phyloP scores from a whole-genome alignment of 2,888 invertebrate genomes.

The Microplitis deprimator region DNA sequence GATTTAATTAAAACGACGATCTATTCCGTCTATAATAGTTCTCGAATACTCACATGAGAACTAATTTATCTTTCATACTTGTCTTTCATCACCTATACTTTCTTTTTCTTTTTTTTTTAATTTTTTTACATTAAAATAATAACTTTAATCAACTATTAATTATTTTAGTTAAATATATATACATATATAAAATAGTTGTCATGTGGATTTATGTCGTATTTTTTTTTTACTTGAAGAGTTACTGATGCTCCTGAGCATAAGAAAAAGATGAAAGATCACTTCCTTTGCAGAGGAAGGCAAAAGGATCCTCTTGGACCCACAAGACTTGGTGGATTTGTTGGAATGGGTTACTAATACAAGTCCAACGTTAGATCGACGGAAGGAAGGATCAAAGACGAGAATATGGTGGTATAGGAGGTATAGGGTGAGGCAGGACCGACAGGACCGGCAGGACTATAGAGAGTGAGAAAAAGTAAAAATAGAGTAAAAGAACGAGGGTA shows the following conservation, averaged over 20 bases:
- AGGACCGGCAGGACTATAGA: conserved; percentile 9
- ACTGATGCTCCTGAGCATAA: not conserved
- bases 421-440: not conserved
- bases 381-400: not conserved
- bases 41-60: conserved; percentile 16
- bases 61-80: conserved; percentile 22
- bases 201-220: too few species aligned
- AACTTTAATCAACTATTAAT: not conserved
- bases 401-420: not conserved
- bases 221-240: too few species aligned
- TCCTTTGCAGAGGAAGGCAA: not conserved
- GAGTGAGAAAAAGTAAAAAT: conserved; percentile 19
- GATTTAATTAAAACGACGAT: conserved; percentile 50
- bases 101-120: not conserved
- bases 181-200: too few species aligned
- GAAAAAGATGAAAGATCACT: not conserved
- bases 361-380: not conserved
- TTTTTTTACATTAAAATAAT: not conserved
- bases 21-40: conserved; percentile 26
- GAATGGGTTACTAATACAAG: not conserved
- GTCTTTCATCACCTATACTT: not conserved
- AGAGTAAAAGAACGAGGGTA: not conserved
- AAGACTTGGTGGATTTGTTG: not conserved
- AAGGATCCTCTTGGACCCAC: not conserved
- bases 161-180: not conserved